Percentiles rank a stretch among this genome's conserved stretches.
Conservation (phyloP, 2,113 vertebrate species). For the Neomonachus schauinslandi region DNA sequence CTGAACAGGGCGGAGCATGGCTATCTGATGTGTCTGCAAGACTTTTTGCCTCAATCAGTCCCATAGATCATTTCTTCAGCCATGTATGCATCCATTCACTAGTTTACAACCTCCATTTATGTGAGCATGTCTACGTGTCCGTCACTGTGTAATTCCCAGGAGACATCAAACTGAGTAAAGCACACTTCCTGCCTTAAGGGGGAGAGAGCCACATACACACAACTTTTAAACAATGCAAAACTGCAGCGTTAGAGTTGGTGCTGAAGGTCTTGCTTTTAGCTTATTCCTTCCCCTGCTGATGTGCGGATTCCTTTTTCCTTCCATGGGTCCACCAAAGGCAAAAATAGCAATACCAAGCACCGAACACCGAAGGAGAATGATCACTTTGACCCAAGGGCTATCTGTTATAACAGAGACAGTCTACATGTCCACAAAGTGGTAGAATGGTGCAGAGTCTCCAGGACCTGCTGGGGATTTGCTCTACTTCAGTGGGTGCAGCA, state of each 20-base stretch:
- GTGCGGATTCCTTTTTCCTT: neutral
- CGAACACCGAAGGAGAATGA: neutral
- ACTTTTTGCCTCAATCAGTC: neutral
- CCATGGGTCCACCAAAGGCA: neutral
- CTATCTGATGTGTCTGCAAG: neutral
- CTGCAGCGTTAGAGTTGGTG: neutral
- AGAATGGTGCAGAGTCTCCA: neutral
- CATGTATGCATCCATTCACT: neutral
- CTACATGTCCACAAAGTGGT: neutral
- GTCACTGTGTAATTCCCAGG: neutral
- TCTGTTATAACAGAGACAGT: neutral
- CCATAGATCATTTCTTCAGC: neutral
- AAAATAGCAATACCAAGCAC: neutral
- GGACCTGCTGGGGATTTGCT: neutral
- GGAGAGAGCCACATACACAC: neutral
- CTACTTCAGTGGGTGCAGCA: neutral
- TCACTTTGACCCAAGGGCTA: neutral
- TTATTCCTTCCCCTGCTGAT: neutral
- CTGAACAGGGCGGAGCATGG: accelerated
- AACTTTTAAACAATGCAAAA: neutral
- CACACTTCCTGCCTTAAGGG: neutral
- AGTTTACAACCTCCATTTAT: neutral
- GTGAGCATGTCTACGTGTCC: accelerated
- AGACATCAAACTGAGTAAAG: neutral
- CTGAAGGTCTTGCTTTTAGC: neutral